Evolutionary conservation across 2,888 invertebrate genomes (phyloP).

Genomic region (Drosophila pseudotalamancana): DNA sequence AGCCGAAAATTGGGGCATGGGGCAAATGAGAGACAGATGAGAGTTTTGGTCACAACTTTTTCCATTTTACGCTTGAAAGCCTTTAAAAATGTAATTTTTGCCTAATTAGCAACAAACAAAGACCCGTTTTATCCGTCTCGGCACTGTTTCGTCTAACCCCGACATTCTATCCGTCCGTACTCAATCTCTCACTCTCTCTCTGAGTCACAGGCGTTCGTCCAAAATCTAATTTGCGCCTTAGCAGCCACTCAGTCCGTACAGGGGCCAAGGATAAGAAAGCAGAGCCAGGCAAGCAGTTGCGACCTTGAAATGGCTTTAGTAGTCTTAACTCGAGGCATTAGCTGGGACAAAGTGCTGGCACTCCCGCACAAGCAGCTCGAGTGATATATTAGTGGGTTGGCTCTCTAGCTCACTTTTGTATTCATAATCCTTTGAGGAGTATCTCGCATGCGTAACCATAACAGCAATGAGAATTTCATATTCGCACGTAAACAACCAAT

Average conservation of each 20-base stretch:
- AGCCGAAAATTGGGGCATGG: slow-evolving; percentile 20
- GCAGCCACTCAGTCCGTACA: slow-evolving; percentile 43
- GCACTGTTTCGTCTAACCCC: not conserved
- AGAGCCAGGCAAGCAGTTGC: slow-evolving; percentile 17
- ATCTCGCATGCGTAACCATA: slow-evolving; percentile 52
- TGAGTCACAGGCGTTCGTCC: slow-evolving; percentile 41
- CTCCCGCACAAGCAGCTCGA: slow-evolving; percentile 18
- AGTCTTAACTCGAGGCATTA: slow-evolving; percentile 62
- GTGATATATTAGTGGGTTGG: slow-evolving; percentile 47
- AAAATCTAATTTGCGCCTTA: slow-evolving; percentile 77
- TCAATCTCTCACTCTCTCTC: slow-evolving; percentile 14
- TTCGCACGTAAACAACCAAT: slow-evolving; percentile 73
- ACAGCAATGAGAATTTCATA: slow-evolving; percentile 66
- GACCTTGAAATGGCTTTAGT: slow-evolving; percentile 66
- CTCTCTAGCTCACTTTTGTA: slow-evolving; percentile 12
- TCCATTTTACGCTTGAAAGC: slow-evolving; percentile 81
- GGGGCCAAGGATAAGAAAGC: slow-evolving; percentile 57
- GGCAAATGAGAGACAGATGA: slow-evolving; percentile 15
- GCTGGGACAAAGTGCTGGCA: slow-evolving; percentile 55
- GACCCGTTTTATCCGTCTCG: slow-evolving; percentile 16
- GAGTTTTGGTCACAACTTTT: slow-evolving; percentile 66
- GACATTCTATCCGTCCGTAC: not conserved
- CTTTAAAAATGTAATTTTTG: slow-evolving; percentile 79
- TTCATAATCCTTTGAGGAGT: slow-evolving; percentile 55
- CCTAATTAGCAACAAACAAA: slow-evolving; percentile 80